Percentiles rank a stretch among this genome's conserved stretches.
phyloP scores from a whole-genome alignment of 2,888 invertebrate genomes.

The Tanytarsus gracilentus region DNA sequence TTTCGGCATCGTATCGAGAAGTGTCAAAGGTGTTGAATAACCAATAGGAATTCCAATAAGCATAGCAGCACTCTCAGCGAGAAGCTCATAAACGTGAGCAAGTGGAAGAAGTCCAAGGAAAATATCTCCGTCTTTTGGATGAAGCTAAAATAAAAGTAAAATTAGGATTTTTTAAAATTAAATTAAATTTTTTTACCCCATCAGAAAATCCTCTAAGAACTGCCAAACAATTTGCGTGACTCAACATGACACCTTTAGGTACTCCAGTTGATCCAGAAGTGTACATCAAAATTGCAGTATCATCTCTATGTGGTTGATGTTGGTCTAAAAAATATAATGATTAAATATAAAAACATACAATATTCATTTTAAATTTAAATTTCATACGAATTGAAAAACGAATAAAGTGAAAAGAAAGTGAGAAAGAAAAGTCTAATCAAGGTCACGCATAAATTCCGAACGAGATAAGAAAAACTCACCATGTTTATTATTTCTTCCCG shows the following conservation, averaged over 20 bases:
- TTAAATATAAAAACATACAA: background rate
- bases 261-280: constrained; percentile 96
- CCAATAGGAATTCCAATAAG: constrained; percentile 86
- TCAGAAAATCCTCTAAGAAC: constrained; percentile 76
- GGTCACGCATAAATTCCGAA: constrained; percentile 18
- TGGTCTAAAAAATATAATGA: constrained; percentile 42
- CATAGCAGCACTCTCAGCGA: constrained; percentile 80
- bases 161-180: background rate
- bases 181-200: constrained; percentile 44
- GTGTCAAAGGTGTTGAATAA: constrained; percentile 90
- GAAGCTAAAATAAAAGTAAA: constrained; percentile 46
- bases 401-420: no score
- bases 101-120: constrained; percentile 93
- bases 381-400: no score
- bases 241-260: constrained; percentile 81
- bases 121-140: constrained; percentile 63
- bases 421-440: no score
- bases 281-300: constrained; percentile 97
- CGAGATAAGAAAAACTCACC: no score
- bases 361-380: background rate
- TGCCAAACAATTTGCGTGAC: constrained; percentile 72
- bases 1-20: constrained; percentile 87
- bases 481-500: constrained; percentile 47
- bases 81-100: constrained; percentile 92
- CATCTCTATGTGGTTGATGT: constrained; percentile 56